Evolutionary conservation across 2,888 invertebrate species (phyloP).

Genomic region (Drosophila hamatofila): DNA sequence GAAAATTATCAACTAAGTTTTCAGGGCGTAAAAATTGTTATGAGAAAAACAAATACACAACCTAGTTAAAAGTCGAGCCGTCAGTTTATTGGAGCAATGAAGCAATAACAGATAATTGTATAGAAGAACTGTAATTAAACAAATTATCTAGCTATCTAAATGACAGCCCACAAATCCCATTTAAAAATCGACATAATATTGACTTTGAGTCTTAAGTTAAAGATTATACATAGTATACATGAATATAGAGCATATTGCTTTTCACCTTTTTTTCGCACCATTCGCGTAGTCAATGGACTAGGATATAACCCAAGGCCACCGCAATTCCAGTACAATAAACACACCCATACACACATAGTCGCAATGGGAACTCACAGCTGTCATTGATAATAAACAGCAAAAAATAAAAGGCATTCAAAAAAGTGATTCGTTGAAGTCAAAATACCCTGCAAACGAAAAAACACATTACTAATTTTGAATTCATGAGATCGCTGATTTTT

Average conservation of each 20-base stretch:
- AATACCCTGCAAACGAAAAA: not conserved
- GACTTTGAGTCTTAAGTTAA: slow-evolving; percentile 4
- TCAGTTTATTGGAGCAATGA: slow-evolving; percentile 13
- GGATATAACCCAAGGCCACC: slow-evolving; percentile 47
- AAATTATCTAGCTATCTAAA: not conserved
- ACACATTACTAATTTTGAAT: not conserved
- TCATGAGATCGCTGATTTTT: not conserved
- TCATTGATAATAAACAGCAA: slow-evolving; percentile 48
- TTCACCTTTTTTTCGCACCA: slow-evolving; percentile 11
- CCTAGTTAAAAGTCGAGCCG: slow-evolving; percentile 18
- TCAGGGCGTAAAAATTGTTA: not conserved
- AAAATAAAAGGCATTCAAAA: not conserved
- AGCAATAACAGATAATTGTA: not conserved
- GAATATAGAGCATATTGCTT: not conserved
- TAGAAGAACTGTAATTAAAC: not conserved
- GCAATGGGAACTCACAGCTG: slow-evolving; percentile 52
- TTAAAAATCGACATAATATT: not conserved
- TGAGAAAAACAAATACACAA: not conserved
- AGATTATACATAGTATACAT: not conserved
- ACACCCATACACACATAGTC: slow-evolving; percentile 17
- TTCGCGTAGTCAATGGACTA: slow-evolving; percentile 34
- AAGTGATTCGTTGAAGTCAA: not conserved
- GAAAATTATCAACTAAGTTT: not conserved
- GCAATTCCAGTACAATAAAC: slow-evolving; percentile 42
- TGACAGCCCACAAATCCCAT: not conserved